Evolutionary conservation across 2,888 invertebrate genomes (phyloP).

Genomic region (Fabriciana adippe): DNA sequence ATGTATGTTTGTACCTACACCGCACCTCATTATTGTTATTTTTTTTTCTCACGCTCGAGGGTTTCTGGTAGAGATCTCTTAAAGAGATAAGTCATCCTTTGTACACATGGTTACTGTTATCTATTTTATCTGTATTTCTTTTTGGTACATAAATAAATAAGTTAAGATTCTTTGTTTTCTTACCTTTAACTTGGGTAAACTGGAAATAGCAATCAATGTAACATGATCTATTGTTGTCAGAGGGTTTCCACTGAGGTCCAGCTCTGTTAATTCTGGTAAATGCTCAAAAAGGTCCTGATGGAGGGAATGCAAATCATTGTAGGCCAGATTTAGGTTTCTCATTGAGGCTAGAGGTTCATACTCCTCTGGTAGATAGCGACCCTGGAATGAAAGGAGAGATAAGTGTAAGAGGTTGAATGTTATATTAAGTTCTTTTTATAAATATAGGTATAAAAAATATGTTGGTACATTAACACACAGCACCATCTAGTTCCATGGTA

Average conservation of each 20-base stretch:
- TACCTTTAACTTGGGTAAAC: conserved; percentile 85
- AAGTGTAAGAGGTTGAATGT: neutral
- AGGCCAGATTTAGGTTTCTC: conserved; percentile 83
- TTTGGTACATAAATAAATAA: no score
- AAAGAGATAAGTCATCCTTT: no score
- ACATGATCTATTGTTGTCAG: conserved; percentile 84
- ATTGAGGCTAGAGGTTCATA: conserved; percentile 84
- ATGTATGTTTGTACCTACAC: no score
- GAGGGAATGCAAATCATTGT: conserved; percentile 88
- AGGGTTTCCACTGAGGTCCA: conserved; percentile 89
- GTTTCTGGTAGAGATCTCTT: no score
- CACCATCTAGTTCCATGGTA: no score
- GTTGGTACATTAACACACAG: no score
- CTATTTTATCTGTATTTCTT: no score
- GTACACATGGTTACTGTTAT: no score
- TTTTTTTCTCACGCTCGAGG: no score
- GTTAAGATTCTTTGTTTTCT: neutral
- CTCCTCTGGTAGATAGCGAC: conserved; percentile 73
- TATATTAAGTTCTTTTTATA: no score
- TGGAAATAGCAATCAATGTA: conserved; percentile 85
- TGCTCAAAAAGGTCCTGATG: conserved; percentile 89
- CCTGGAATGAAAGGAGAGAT: conserved; percentile 35
- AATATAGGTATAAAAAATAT: no score
- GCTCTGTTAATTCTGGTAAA: conserved; percentile 83
- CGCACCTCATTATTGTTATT: no score